Percentiles rank a stretch among this genome's conserved stretches.
Conservation (phyloP, 2,797 vertebrate species). For the Parotocinclus haroldoi region DNA sequence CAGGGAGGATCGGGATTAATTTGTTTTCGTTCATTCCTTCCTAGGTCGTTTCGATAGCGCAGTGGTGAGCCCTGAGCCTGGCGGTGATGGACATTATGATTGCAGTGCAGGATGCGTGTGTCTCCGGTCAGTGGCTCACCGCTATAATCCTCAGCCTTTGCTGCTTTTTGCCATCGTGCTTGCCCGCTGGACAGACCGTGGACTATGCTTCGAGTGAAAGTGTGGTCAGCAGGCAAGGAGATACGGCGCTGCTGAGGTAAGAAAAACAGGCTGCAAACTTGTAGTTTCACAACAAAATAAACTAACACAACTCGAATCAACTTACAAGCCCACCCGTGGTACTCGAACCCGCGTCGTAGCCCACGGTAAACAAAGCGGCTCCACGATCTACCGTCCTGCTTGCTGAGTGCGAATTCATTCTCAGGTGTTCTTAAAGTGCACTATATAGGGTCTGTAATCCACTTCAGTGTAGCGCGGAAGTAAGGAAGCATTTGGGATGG, state of each 20-base stretch:
- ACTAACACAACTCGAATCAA: slow-evolving; percentile 27
- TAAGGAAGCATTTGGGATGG: too few relatives aligned
- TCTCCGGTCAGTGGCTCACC: slow-evolving; percentile 92
- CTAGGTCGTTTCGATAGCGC: slow-evolving; percentile 52
- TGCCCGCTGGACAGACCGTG: slow-evolving; percentile 88
- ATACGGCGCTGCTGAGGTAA: slow-evolving; percentile 94
- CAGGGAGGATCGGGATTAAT: slow-evolving; percentile 63
- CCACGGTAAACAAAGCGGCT: too few relatives aligned
- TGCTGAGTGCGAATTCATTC: too few relatives aligned
- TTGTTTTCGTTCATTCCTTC: slow-evolving; percentile 37
- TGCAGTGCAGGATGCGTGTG: slow-evolving; percentile 90
- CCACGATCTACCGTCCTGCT: too few relatives aligned
- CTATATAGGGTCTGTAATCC: too few relatives aligned
- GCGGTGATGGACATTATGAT: slow-evolving; percentile 94
- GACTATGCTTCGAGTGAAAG: slow-evolving; percentile 90
- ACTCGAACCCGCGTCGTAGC: too few relatives aligned
- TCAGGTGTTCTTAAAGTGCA: too few relatives aligned
- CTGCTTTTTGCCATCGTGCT: slow-evolving; percentile 89
- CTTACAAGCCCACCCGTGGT: too few relatives aligned
- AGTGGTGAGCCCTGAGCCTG: slow-evolving; percentile 51
- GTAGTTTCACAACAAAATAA: too few relatives aligned
- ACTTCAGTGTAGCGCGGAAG: too few relatives aligned
- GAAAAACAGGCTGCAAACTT: slow-evolving; percentile 32
- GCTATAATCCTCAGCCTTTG: slow-evolving; percentile 89
- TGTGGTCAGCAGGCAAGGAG: slow-evolving; percentile 94